Conservation (phyloP, 30 jellyfish, hydroid and myxozoan genomes). For the Pseudorhiza aurosa region DNA sequence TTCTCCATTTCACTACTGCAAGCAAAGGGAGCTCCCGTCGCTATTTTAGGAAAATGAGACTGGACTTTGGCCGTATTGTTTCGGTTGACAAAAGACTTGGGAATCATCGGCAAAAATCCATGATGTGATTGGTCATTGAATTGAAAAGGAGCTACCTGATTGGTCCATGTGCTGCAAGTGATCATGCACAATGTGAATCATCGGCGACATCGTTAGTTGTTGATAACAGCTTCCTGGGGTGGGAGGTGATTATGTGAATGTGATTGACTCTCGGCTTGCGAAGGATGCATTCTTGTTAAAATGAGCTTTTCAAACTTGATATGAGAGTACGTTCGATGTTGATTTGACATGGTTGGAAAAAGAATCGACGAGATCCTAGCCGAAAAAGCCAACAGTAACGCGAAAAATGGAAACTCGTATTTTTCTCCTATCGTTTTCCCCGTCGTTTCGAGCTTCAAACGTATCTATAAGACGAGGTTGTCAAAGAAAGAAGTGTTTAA, state of each 20-base stretch:
- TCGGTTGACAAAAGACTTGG: no score
- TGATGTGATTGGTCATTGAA: not conserved
- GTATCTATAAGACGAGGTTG: constrained; percentile 49
- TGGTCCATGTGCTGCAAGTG: not conserved
- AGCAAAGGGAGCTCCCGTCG: no score
- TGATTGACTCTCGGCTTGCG: no score
- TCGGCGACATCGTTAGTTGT: not conserved
- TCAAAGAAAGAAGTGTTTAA: constrained; percentile 52
- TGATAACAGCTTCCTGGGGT: not conserved
- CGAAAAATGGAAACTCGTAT: constrained; percentile 30
- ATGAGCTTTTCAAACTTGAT: no score
- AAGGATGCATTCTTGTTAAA: no score
- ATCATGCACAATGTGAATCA: not conserved
- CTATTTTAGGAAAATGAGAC: no score
- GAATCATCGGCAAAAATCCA: not conserved
- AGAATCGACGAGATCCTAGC: constrained; percentile 55
- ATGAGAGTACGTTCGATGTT: no score
- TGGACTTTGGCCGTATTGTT: not conserved
- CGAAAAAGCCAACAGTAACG: constrained; percentile 19
- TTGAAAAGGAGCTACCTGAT: not conserved
- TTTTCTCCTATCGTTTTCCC: constrained; percentile 58
- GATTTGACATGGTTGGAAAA: constrained; percentile 47
- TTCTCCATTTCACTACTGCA: no score
- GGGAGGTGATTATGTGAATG: no score
- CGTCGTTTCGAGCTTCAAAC: constrained; percentile 59